Conservation (phyloP, 2,888 invertebrate species). For the Acleris laterana region DNA sequence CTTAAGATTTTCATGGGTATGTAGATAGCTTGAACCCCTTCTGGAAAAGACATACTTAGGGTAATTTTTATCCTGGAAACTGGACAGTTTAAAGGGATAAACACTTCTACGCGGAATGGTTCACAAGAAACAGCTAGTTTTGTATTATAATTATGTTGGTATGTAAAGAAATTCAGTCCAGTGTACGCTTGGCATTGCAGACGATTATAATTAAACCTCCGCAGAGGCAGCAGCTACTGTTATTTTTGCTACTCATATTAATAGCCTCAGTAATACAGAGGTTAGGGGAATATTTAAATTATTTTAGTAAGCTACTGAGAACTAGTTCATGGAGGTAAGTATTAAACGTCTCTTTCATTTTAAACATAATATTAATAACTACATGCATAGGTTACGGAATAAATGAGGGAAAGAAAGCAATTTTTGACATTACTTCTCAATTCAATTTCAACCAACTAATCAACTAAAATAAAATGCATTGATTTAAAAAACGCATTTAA, state of each 20-base stretch:
- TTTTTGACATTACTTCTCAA: no score
- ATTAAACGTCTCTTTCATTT: background rate
- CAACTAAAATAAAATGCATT: no score
- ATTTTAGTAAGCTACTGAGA: background rate
- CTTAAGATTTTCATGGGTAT: no score
- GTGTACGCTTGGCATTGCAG: conserved; percentile 53
- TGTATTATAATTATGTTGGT: conserved; percentile 5
- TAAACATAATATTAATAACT: no score
- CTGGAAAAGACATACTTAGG: no score
- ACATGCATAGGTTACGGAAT: no score
- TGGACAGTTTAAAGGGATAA: background rate
- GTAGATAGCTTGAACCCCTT: no score
- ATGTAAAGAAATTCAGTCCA: conserved; percentile 43
- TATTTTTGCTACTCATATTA: conserved; percentile 50
- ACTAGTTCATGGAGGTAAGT: background rate
- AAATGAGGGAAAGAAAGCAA: no score
- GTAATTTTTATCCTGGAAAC: no score
- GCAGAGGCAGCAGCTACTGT: conserved; percentile 46
- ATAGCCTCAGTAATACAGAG: conserved; percentile 37
- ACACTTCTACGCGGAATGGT: background rate
- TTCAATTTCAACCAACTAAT: no score
- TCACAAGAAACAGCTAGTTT: background rate
- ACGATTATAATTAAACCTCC: conserved; percentile 55
- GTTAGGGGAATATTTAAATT: conserved; percentile 35
- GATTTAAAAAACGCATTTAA: no score